phyloP scores from a whole-genome alignment of 1,140 invertebrate species.

The Neodiprion pinetum region DNA sequence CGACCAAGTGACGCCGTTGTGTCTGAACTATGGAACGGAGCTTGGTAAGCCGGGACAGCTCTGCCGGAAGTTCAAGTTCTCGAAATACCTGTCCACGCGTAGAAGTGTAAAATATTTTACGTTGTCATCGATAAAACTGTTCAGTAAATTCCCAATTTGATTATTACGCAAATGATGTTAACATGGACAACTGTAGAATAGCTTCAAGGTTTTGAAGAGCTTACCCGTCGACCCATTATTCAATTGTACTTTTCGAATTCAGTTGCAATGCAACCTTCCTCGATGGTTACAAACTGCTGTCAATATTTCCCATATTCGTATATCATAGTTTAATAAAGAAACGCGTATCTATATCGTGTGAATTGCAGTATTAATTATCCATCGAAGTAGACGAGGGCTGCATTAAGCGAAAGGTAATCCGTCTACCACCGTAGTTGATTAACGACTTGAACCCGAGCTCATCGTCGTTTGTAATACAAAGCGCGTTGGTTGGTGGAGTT shows the following conservation, averaged over 20 bases:
- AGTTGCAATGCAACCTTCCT: too few species aligned
- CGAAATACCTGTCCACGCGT: conserved; percentile 70
- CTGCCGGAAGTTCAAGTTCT: conserved; percentile 75
- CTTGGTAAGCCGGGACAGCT: conserved; percentile 66
- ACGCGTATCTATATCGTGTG: too few species aligned
- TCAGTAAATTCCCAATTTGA: background rate
- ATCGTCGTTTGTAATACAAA: conserved; percentile 6
- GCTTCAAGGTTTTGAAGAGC: conserved; percentile 10
- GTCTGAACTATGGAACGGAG: conserved; percentile 62
- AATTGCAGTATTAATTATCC: too few species aligned
- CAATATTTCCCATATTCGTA: too few species aligned
- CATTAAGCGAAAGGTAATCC: too few species aligned
- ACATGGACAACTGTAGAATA: too few species aligned
- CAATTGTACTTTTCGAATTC: too few species aligned
- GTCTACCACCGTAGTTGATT: background rate
- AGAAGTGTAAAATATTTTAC: background rate
- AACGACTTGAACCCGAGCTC: background rate
- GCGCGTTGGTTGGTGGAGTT: background rate
- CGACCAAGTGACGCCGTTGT: conserved; percentile 62
- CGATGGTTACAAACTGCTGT: too few species aligned
- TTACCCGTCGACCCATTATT: background rate
- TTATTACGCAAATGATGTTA: background rate
- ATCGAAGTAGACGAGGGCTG: too few species aligned
- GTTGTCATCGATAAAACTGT: background rate
- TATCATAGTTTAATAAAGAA: too few species aligned